Base-by-base conservation (phyloP, 2,888 invertebrate species). In the Machimus rusticus region DNA sequence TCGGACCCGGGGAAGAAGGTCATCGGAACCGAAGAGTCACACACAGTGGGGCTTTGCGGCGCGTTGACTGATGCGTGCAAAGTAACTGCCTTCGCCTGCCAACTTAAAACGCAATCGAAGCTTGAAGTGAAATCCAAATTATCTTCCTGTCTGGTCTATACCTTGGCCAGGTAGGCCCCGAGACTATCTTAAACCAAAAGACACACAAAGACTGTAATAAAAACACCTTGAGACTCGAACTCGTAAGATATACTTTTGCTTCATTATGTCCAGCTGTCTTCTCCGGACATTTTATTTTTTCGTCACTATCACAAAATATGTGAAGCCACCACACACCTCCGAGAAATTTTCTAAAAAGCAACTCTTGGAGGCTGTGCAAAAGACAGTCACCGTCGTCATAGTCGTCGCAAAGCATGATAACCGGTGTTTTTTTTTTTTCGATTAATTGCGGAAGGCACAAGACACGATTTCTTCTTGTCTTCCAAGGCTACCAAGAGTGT, bases 71-170 rank as follows among this genome's bases (percentile, higher is more conserved):
- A 82, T 82, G 82, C 57, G 57, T 57, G 57, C 34, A 82, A 82
- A 57, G 66, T 57, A 57, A 57, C 57, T 82, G 19, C 82, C 57
- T 6, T 57, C 31, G 37, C 82, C 82, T 31, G 81, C 51, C 57
- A 82, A 82, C 57, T 57, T 46, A 46, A 82, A 66, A 81, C 55
- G 81, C 81, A 81, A 81, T 81, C 81, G 51, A 81, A 81, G 81
- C 82, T 66, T 51, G 66, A 66, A 57, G 57, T 82, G 82, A 51
- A 76, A 39, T 39, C 76, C 76, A 34, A 39, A 76, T 39, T 76
- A 34, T 76, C 34, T 39, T 76, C 39, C 37, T 34, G n/a, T 82
- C 57, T 82, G 57, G 31, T 57, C 57, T 82, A 66, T 39, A 66
- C 66, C 66, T 39, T 66, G 28, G 12, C 28, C 66, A 28, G 28